Evolutionary conservation across 2,113 vertebrate species (phyloP).

Genomic region (Elephas maximus): DNA sequence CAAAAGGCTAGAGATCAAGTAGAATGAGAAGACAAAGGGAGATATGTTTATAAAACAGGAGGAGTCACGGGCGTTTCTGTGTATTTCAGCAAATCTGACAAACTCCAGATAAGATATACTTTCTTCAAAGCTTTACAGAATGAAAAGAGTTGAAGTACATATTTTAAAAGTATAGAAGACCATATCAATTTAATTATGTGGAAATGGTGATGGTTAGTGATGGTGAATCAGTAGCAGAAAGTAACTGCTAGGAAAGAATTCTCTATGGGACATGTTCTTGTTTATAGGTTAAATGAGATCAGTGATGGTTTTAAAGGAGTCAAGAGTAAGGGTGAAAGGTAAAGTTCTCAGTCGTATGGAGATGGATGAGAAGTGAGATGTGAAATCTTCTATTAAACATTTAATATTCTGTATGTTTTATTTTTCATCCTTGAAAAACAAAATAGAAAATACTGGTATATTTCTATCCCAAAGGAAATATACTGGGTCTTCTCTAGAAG

Average conservation of each 20-base stretch:
- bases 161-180: background rate
- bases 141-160: slow-evolving; percentile 44
- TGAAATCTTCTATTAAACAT: background rate
- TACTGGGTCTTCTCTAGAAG: background rate
- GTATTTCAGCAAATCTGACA: slow-evolving; percentile 52
- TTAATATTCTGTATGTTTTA: background rate
- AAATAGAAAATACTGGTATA: background rate
- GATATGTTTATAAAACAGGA: background rate
- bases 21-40: background rate
- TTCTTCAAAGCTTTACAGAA: slow-evolving; percentile 45
- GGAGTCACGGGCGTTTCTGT: background rate
- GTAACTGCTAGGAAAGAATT: background rate
- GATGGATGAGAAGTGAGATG: background rate
- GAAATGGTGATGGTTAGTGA: slow-evolving; percentile 17
- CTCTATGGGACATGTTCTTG: background rate
- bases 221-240: slow-evolving; percentile 4
- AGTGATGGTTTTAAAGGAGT: slow-evolving; percentile 18
- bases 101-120: slow-evolving; percentile 3
- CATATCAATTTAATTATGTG: background rate
- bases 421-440: slow-evolving; percentile 17
- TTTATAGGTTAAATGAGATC: background rate
- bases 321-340: background rate
- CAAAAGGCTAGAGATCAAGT: background rate
- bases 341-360: background rate
- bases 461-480: background rate